Evolutionary conservation across 2,113 vertebrate genomes (phyloP), one percentile per base, ranked within the genome.

Genomic region (Dasypus novemcinctus): DNA sequence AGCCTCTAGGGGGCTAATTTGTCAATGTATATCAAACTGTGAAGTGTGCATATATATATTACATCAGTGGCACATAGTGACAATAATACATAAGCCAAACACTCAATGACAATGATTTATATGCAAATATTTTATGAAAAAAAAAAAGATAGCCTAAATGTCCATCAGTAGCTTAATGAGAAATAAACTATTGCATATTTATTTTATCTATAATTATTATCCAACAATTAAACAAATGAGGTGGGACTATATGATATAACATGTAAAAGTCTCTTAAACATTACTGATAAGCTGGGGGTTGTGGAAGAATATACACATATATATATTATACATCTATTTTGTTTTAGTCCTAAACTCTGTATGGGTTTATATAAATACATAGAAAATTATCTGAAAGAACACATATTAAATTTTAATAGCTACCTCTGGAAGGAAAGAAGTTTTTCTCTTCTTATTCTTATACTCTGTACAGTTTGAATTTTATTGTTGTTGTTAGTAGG

Each of bases 391-490:
- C 84, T 92, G 23, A 25, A 89, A 49, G 52, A 75, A 49, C 63
- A 61, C 7, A 54, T 29, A 41, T 49, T 81, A 91, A 66, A 86
- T 83, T 87, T 85, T 79, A 91, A 86, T 66, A 88, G 29, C 71
- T 61, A 72, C 15, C 7, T 69, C 43, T 68, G 2, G 18, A n/a
- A 91, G 12, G 23, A 7, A 11, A n/a, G 1, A 61, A 66, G 27
- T 21, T 92, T 91, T 78, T 78, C 33, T 6, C 29, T 90, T 76
- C n/a, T 72, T 93, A 76, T 66, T 83, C 81, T 83, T 78, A 36
- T 1, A 68, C 46, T 79, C 68, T 41, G 5, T n/a, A 41, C 43
- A 91, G 54, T 66, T 90, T 64, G 49, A 12, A 69, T 69, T 92
- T 49, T 49, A 1, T 49, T 49, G 46, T 49, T 49, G 46, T 49